Conservation (phyloP, 2,888 invertebrate genomes). For the Pristionchus exspectatus region DNA sequence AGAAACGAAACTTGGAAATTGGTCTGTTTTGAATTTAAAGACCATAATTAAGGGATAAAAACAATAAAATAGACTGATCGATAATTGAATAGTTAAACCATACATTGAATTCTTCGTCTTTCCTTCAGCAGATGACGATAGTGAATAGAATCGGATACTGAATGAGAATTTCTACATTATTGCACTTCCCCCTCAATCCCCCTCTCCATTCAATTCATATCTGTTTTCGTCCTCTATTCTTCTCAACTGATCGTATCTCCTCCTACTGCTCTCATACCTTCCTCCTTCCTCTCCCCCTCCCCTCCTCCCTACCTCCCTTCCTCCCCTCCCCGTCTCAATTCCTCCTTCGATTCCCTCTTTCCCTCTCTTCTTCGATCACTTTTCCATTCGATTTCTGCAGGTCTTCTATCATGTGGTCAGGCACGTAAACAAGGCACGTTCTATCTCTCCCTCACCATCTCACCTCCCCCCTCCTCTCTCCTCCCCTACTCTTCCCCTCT, state of each 20-base stretch:
- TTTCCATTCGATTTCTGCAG: conserved; percentile 17
- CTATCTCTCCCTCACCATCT: conserved; percentile 31
- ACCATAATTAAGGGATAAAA: neutral
- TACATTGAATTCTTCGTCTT: neutral
- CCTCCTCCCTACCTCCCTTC: neutral
- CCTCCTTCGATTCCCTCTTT: neutral
- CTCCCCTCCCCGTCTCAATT: neutral
- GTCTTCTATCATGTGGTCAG: conserved; percentile 45
- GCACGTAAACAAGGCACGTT: conserved; percentile 32
- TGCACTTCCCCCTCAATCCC: neutral
- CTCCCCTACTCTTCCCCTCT: neutral
- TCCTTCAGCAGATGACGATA: neutral
- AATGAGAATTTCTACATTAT: neutral
- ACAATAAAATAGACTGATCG: neutral
- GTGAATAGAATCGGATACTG: neutral
- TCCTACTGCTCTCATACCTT: conserved; percentile 9
- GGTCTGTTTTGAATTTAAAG: neutral
- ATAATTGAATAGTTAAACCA: too few species aligned
- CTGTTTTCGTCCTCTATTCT: neutral
- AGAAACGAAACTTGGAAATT: neutral
- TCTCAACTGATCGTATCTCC: neutral
- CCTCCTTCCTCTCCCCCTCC: neutral
- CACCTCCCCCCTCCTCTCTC: conserved; percentile 16
- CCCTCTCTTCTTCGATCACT: neutral
- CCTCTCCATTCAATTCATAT: neutral